Percentiles rank a stretch among this genome's conserved stretches.
Evolutionary conservation across 2,888 invertebrate genomes (phyloP).

Genomic region (Muscina levida): DNA sequence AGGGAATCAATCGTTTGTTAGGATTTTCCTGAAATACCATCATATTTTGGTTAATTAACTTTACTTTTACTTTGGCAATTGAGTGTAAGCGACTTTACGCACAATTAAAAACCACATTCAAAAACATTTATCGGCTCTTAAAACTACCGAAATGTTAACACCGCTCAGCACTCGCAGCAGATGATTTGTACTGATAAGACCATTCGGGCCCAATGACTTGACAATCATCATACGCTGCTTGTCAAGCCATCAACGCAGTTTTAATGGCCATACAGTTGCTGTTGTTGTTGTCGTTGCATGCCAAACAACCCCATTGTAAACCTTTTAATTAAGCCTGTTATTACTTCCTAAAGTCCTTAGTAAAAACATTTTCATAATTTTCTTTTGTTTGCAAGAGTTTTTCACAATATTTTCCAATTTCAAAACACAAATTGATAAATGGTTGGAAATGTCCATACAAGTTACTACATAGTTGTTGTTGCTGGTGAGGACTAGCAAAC

Average conservation of each 20-base stretch:
- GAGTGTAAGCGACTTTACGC: conserved; percentile 59
- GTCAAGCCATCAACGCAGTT: conserved; percentile 28
- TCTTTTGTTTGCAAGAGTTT: conserved; percentile 15
- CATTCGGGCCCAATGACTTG: conserved; percentile 18
- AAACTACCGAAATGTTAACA: conserved; percentile 60
- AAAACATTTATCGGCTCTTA: conserved; percentile 69
- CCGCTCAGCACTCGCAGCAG: conserved; percentile 14
- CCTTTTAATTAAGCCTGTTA: conserved; percentile 54
- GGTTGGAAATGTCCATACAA: not conserved
- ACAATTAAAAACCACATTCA: conserved; percentile 75
- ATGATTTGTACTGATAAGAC: conserved; percentile 61
- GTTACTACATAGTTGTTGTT: conserved; percentile 1
- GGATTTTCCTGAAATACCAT: conserved; percentile 68
- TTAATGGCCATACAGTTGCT: not conserved
- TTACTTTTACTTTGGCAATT: conserved; percentile 7
- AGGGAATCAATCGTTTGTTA: conserved; percentile 43
- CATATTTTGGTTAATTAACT: conserved; percentile 71
- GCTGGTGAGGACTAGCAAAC: conserved; percentile 29
- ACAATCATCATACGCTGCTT: conserved; percentile 50
- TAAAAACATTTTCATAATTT: conserved; percentile 22
- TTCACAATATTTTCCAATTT: not conserved
- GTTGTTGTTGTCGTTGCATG: not conserved
- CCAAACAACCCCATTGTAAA: conserved; percentile 40
- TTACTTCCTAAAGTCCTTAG: conserved; percentile 23
- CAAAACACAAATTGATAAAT: conserved; percentile 31